A percentile compares a stretch with the other conserved stretches of the same genome.
These are phyloP conservation scores for Vipera latastei DNA, from an alignment of 2,797 vertebrate species.

Conservation along the genomic window DNA sequence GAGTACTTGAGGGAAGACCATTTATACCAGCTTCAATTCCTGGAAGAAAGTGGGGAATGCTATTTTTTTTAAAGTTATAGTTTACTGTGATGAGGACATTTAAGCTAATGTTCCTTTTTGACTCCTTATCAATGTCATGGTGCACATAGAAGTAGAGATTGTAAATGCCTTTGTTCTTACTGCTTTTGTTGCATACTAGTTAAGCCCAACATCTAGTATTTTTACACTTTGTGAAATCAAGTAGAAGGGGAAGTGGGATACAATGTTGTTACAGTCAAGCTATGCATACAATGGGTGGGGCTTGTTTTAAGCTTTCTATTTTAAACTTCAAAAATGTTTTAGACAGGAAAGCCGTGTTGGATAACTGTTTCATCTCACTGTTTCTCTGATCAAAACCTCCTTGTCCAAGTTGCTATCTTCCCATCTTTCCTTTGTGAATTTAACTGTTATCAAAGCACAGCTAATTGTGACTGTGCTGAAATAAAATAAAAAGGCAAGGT, in stretches of 20 bases:
- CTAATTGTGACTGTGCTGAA: background rate
- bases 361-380: background rate
- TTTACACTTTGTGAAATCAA: background rate
- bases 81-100: background rate
- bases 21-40: background rate
- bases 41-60: background rate
- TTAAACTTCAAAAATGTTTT: background rate
- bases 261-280: background rate
- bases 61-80: background rate
- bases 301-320: background rate
- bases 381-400: background rate
- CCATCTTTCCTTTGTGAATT: background rate
- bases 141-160: background rate
- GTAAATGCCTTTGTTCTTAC: background rate
- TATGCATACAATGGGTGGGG: too few relatives aligned
- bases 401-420: background rate
- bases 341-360: background rate
- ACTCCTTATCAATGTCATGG: background rate
- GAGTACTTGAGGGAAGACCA: background rate
- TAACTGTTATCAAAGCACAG: background rate
- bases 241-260: background rate
- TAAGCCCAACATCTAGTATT: background rate
- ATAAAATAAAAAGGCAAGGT: background rate
- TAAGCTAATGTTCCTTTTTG: background rate
- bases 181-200: background rate